Base-by-base conservation (phyloP, 1,140 invertebrate species). In the Procambarus virginalis region DNA sequence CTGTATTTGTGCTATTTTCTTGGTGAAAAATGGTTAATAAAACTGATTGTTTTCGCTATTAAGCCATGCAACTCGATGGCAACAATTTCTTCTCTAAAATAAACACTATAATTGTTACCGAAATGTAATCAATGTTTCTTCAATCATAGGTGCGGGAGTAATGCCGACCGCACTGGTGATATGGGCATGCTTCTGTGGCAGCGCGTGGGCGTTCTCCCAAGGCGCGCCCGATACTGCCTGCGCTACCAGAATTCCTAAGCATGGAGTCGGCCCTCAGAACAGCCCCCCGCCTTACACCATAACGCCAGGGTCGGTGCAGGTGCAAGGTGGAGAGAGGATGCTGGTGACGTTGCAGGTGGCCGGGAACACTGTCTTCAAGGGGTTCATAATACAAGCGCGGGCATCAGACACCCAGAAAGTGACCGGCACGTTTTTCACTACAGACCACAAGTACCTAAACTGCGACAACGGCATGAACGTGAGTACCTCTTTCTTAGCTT, bases 401-500 rank as follows among this genome's bases (percentile, higher is more conserved):
- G 45, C 20, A 34, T 20, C 88, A 17, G 88, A 84, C 45, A 78
- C 20, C n/a, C 49, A 79, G 46, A 20, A 89, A 10, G 75, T 89
- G 51, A 81, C 83, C 6, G 88, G 88, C 1, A 89, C 88, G 8
- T 89, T 89, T 75, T 89, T 89, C 82, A 89, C 88, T 45, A 64
- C 55, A 3, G 81, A 84, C 58, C 88, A 89, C 88, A 79, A 78
- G 49, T 89, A 84, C 48, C 81, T 89, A n/a, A 89, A 82, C 88
- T 89, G 88, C 45, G 75, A 76, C 14, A 89, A 89, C 22, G 88
- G 88, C 55, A 77, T 89, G 68, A 89, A 89, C 20, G 88, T 89
- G 75, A 89, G 88, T 89, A 70, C 60, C 45, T 60, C 34, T 2
- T 64, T 9, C 8, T 55, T 9, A 8, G 51, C 8, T 9, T 55